Percentiles rank a stretch among this genome's conserved stretches.
These are phyloP conservation scores for Cheilosia vulpina DNA, from an alignment of 2,888 invertebrate species.

Conservation along the genomic window DNA sequence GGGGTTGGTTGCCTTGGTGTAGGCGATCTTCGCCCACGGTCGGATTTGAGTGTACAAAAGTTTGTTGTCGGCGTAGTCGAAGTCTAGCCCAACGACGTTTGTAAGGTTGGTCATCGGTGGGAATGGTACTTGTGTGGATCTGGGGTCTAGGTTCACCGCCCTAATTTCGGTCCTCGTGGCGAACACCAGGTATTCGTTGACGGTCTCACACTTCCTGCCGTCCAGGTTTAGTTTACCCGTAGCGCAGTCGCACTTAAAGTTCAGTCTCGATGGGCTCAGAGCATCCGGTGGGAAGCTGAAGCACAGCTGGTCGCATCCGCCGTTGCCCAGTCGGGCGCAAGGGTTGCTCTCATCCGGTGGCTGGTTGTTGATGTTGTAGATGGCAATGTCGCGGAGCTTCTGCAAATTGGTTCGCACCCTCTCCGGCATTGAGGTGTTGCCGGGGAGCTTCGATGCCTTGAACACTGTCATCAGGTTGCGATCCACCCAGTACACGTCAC, in stretches of 20 bases:
- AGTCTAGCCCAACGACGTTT: slow-evolving; percentile 97
- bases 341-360: slow-evolving; percentile 93
- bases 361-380: slow-evolving; percentile 95
- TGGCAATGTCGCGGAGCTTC: slow-evolving; percentile 94
- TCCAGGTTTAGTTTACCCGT: slow-evolving; percentile 90
- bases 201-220: slow-evolving; percentile 90
- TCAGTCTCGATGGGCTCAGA: slow-evolving; percentile 83
- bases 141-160: slow-evolving; percentile 94
- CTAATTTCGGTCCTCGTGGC: slow-evolving; percentile 97
- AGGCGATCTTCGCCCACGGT: slow-evolving; percentile 94
- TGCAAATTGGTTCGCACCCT: slow-evolving; percentile 92
- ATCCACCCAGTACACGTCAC: slow-evolving; percentile 97
- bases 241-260: slow-evolving; percentile 95
- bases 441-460: slow-evolving; percentile 90
- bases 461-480: slow-evolving; percentile 93
- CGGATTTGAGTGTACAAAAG: slow-evolving; percentile 97
- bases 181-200: slow-evolving; percentile 96
- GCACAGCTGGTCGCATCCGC: slow-evolving; percentile 97
- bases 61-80: slow-evolving; percentile 94
- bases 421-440: slow-evolving; percentile 88
- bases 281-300: slow-evolving; percentile 93
- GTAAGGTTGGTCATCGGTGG: slow-evolving; percentile 93
- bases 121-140: slow-evolving; percentile 92
- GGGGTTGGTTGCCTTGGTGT: slow-evolving; percentile 90
- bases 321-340: slow-evolving; percentile 90